Percentiles rank a stretch among this genome's conserved stretches.
phyloP scores from a whole-genome alignment of 1,140 invertebrate genomes.

The Parapsyche elsis region DNA sequence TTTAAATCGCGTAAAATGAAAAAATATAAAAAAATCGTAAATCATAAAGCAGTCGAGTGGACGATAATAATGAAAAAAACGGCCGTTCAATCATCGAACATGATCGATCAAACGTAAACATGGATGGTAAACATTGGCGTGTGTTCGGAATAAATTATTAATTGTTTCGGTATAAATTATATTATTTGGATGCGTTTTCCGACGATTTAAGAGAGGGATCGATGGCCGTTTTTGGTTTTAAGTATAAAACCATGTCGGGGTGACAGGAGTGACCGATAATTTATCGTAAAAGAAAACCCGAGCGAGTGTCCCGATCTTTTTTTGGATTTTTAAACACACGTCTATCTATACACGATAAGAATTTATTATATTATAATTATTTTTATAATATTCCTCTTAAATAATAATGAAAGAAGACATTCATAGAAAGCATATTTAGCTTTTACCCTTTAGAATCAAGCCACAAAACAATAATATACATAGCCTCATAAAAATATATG shows the following conservation, averaged over 20 bases:
- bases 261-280: conserved; percentile 46
- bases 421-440: too few relatives aligned
- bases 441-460: too few relatives aligned
- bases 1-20: too few relatives aligned
- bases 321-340: conserved; percentile 1
- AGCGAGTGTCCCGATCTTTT: conserved; percentile 10
- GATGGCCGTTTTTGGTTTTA: conserved; percentile 40
- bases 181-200: not conserved
- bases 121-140: not conserved
- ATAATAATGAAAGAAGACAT: too few relatives aligned
- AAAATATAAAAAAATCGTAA: not conserved
- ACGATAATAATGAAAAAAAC: not conserved
- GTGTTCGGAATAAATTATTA: too few relatives aligned
- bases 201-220: conserved; percentile 29
- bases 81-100: not conserved
- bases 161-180: too few relatives aligned
- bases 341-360: not conserved
- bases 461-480: too few relatives aligned
- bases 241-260: conserved; percentile 47
- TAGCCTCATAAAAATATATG: not conserved
- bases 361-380: too few relatives aligned
- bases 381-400: too few relatives aligned
- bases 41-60: not conserved
- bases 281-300: conserved; percentile 34
- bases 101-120: not conserved